Base-by-base conservation (phyloP, 1,140 invertebrate species). In the Pseudomyrmex flavicornis region DNA sequence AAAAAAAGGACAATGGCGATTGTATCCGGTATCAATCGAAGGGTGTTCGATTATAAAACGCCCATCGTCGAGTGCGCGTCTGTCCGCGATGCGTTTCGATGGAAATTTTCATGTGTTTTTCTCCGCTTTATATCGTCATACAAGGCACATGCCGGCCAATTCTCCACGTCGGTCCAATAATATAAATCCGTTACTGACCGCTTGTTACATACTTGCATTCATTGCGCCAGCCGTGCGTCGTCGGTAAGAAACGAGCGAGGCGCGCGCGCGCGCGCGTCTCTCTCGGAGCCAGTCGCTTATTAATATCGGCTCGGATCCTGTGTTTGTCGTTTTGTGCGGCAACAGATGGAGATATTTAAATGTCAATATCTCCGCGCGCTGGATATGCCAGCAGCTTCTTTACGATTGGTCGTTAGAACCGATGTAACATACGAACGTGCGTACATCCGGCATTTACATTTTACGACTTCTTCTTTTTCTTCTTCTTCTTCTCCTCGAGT, bases 261-360 rank as follows among this genome's bases (percentile, higher is more conserved):
- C n/a, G 56, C 58, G n/a, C n/a, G n/a, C n/a, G 35, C 48, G 20
- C 58, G 35, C 48, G 20, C 35, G 35, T 35, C 35, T 35, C 35
- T 75, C 50, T 74, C 66, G 59, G 35, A 66, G 46, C n/a, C 52
- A 9, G 56, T 76, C 65, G 69, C 61, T 82, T 88, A 88, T 82
- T 88, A 85, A 85, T 88, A 87, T 88, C 66, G 74, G 48, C 22
- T 20, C 73, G 77, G 58, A 75, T 85, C 54, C 35, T 35, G 66
- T 44, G 58, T 52, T 63, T 15, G 63, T 20, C 76, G 63, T 84
- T 85, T 79, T 79, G 83, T 83, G 75, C 85, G 75, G 68, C 84
- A 91, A 90, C 87, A 88, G 90, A 91, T 91, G 90, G 89, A 90
- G 91, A 92, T 92, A 91, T 92, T 92, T 91, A 91, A 91, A 92